Percentiles rank a stretch among this genome's conserved stretches.
These are phyloP conservation scores for Mystacornis crossleyi DNA, from an alignment of 2,113 vertebrate species.

Conservation along the genomic window DNA sequence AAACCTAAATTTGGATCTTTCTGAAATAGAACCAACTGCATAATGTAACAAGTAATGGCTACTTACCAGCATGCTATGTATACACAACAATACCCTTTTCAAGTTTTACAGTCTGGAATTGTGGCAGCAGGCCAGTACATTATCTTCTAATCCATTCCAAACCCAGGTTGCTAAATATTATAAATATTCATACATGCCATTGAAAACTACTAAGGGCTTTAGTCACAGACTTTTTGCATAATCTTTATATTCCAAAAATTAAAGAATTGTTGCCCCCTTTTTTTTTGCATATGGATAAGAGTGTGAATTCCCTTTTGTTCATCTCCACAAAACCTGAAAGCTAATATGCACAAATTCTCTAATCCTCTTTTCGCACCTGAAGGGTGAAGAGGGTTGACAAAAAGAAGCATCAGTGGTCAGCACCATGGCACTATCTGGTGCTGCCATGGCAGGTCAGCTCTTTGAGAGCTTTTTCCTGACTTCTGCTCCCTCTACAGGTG, in stretches of 20 bases:
- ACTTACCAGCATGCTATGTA: constrained; percentile 30
- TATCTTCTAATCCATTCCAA: constrained; percentile 74
- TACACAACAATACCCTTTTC: constrained; percentile 44
- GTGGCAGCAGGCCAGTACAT: constrained; percentile 72
- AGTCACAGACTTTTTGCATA: constrained; percentile 77
- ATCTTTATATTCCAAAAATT: constrained; percentile 75
- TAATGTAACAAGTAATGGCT: constrained; percentile 34
- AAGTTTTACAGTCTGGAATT: constrained; percentile 48
- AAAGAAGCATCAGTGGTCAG: constrained; percentile 40
- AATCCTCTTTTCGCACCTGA: constrained; percentile 78
- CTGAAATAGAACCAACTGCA: constrained; percentile 59
- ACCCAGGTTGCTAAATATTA: constrained; percentile 70
- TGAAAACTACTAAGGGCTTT: constrained; percentile 73
- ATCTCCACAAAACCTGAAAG: constrained; percentile 73
- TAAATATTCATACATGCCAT: constrained; percentile 80
- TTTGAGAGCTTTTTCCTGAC: background rate
- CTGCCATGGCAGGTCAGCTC: background rate
- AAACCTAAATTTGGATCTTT: constrained; percentile 53
- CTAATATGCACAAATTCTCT: constrained; percentile 70
- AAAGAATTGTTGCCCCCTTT: constrained; percentile 64
- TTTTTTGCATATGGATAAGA: constrained; percentile 68
- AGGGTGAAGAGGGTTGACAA: constrained; percentile 66
- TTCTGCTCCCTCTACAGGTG: constrained; percentile 37
- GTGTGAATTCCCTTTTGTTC: constrained; percentile 76
- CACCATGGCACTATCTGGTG: background rate